These are phyloP conservation scores for Solenopsis fugax DNA, from an alignment of 1,140 invertebrate genomes.

Conservation along the genomic window DNA sequence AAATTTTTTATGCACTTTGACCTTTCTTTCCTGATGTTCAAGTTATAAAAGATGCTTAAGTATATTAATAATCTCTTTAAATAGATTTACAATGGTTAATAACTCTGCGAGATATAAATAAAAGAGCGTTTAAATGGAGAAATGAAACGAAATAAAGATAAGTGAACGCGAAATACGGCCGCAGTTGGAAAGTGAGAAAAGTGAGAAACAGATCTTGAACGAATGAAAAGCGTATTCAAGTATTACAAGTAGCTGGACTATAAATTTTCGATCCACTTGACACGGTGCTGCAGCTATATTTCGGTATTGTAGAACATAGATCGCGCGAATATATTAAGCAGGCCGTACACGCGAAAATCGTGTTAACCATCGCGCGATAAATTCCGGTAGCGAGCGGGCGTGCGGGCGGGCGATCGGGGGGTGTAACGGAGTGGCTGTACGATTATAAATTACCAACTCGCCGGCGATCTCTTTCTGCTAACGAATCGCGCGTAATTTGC, in stretches of 20 bases:
- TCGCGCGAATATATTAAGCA: slow-evolving; percentile 58
- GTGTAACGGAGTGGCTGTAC: slow-evolving; percentile 37
- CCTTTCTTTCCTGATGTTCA: background rate
- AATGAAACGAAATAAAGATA: background rate
- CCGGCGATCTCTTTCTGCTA: slow-evolving; percentile 52
- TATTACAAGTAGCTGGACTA: slow-evolving; percentile 27
- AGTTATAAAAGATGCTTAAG: background rate
- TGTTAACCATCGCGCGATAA: slow-evolving; percentile 54
- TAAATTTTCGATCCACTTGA: slow-evolving; percentile 48
- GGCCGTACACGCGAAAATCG: slow-evolving; percentile 56
- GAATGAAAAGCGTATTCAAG: slow-evolving; percentile 1
- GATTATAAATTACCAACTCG: slow-evolving; percentile 50
- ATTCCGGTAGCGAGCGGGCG: slow-evolving; percentile 30
- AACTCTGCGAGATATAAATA: background rate
- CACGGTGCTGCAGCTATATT: slow-evolving; percentile 33
- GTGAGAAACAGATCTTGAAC: background rate
- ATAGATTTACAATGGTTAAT: background rate
- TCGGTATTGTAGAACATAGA: slow-evolving; percentile 55
- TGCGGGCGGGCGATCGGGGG: slow-evolving; percentile 1
- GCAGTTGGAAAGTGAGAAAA: background rate
- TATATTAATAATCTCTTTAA: background rate
- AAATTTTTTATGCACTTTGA: background rate
- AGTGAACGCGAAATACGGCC: background rate
- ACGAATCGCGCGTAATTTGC: slow-evolving; percentile 55
- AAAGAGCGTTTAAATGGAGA: background rate